Conservation (phyloP, 1,140 invertebrate genomes). For the Grapholita molesta region DNA sequence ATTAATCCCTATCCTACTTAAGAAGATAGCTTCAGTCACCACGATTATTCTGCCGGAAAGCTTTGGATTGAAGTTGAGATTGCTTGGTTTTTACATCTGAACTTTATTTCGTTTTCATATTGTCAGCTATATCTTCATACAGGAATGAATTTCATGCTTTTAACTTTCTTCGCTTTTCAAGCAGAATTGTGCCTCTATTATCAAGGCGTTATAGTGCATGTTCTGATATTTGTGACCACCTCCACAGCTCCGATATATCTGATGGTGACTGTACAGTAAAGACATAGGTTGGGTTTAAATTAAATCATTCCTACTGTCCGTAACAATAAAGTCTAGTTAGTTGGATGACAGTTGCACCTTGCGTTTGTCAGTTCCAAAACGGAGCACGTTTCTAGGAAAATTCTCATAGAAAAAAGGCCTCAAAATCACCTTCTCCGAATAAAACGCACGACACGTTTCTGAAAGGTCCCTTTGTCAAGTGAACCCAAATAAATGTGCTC, state of each 20-base stretch:
- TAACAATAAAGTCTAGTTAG: background rate
- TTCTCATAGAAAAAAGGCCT: background rate
- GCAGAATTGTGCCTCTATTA: too few species aligned
- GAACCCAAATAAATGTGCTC: background rate
- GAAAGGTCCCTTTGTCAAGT: constrained; percentile 13
- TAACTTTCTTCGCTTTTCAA: too few species aligned
- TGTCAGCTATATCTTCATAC: background rate
- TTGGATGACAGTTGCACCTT: background rate
- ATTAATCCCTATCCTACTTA: background rate
- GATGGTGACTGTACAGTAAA: too few species aligned
- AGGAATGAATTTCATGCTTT: too few species aligned
- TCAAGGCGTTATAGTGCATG: too few species aligned
- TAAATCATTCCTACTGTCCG: background rate
- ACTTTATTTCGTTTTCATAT: background rate
- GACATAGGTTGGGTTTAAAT: too few species aligned
- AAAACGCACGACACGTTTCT: background rate
- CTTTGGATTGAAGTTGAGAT: background rate
- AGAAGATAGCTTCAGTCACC: background rate
- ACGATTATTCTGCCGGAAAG: background rate
- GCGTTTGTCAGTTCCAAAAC: background rate
- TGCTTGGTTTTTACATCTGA: background rate
- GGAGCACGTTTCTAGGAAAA: background rate
- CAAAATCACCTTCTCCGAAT: constrained; percentile 9
- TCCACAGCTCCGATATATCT: too few species aligned
- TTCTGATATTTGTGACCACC: too few species aligned